Percentiles rank a stretch among this genome's conserved stretches.
Conservation (phyloP, 2,797 vertebrate species). For the Kryptopterus vitreolus region DNA sequence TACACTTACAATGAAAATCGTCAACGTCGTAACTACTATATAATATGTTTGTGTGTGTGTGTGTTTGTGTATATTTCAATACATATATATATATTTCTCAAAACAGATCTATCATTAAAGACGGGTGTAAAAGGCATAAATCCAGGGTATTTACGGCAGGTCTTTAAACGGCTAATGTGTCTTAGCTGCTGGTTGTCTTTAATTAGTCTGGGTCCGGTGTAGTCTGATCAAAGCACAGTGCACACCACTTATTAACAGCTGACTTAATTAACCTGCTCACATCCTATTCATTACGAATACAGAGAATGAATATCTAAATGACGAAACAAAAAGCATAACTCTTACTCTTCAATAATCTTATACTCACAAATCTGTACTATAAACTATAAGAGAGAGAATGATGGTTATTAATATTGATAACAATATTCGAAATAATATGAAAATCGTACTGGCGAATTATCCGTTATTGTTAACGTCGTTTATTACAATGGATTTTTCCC, state of each 20-base stretch:
- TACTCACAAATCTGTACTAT: too few species aligned
- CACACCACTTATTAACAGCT: slow-evolving; percentile 41
- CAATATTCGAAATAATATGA: not conserved
- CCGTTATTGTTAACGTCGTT: not conserved
- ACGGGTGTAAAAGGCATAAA: not conserved
- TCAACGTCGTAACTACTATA: too few species aligned
- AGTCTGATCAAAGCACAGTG: slow-evolving; percentile 44
- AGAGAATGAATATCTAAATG: not conserved
- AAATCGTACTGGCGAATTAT: not conserved
- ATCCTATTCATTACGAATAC: slow-evolving; percentile 2
- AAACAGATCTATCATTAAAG: not conserved
- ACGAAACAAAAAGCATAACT: slow-evolving; percentile 29
- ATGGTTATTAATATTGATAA: too few species aligned
- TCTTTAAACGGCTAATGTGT: slow-evolving; percentile 35
- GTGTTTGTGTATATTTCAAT: not conserved
- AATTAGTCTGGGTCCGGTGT: slow-evolving; percentile 50
- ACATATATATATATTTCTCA: not conserved
- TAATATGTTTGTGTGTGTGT: too few species aligned
- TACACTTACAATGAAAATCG: too few species aligned
- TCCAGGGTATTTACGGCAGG: slow-evolving; percentile 17
- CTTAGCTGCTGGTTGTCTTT: slow-evolving; percentile 46
- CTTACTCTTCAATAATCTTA: not conserved
- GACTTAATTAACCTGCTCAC: slow-evolving; percentile 50
- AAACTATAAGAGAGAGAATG: not conserved
- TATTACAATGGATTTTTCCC: not conserved